Base-by-base conservation (phyloP, 2,113 vertebrate genomes). In the Aegypius monachus region DNA sequence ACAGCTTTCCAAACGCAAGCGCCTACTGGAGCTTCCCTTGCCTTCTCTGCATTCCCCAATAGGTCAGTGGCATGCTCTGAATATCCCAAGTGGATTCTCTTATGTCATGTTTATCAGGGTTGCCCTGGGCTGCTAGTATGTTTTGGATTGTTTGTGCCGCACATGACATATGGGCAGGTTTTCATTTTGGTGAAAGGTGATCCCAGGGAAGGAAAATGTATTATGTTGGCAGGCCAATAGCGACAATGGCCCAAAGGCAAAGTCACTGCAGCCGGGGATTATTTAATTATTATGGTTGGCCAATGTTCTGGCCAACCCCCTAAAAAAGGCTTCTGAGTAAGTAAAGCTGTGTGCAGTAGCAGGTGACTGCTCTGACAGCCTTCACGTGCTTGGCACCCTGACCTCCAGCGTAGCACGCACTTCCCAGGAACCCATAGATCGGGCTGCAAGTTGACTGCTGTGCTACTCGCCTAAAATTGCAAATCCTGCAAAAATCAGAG, bases 61-160 rank as follows among this genome's bases (percentile, higher is more conserved):
- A 97, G 95, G 96, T 97, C 97, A 97, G 93, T 91, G 81, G 91
- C 95, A 86, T 96, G 88, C 95, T 94, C 81, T 50, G 91, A 86
- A 97, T 97, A 95, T 94, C 92, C 96, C 95, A 42, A 92, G 91
- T 83, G 94, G 94, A 92, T 96, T 97, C 95, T 97, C 96, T 90
- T 91, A 16, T 97, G 93, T 94, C 95, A 45, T 97, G 96, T 98
- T 97, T 97, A 96, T 91, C 83, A 58, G 94, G 95, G 97, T 98
- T 98, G 96, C 97, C 97, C 95, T 6, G 90, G 96, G 97, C 92
- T 97, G 95, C 97, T 97, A 59, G 59, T 97, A 43, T 97, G 96
- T 97, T 97, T 96, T 95, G 97, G 95, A 96, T 97, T 96, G 93
- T 97, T 97, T 96, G 89, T 77, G 86, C 72, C 1, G 55, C 90